Evolutionary conservation across 2,888 invertebrate species (phyloP), one percentile per base, ranked within the genome.

Genomic region (Drosophila kanekoi): DNA sequence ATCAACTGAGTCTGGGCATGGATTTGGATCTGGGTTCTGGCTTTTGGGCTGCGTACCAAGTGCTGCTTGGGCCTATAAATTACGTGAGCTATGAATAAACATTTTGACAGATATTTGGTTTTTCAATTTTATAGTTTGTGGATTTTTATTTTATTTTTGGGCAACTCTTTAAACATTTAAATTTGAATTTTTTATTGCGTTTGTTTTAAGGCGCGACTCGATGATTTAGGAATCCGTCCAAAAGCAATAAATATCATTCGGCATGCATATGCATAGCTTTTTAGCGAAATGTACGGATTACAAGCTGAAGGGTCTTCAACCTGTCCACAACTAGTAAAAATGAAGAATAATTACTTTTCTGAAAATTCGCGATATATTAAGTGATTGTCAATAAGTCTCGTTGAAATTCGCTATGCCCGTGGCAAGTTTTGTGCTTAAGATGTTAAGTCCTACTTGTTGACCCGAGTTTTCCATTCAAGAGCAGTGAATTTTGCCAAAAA

Each of bases 41-140:
- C 28, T 2, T 28, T 28, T 28, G 8, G 28, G 28, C 28, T 28
- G 28, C 28, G 28, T 28, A 28, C 53, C 48, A 57, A 57, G 65
- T 66, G 59, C 11, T 66, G 48, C 44, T 51, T 45, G 37, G 28
- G 37, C 53, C 69, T 49, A 78, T 78, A 76, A 76, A 78, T 76
- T 69, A 61, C 73, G n/a, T 53, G 49, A 40, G 57, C 68, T 70
- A 78, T 89, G 82, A 90, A 90, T 87, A 90, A 90, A 89, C 90
- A 90, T 90, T 89, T 87, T 89, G 90, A 89, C 90, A 90, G 79
- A 71, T 69, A 78, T 79, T 88, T 72, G 73, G 61, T 60, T 66
- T 69, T 59, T 69, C 32, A 59, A 65, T 78, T 81, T 79, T 58
- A 72, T 81, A 77, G 83, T 76, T 77, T 79, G 77, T 64, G 73